Evolutionary conservation across 2,888 invertebrate genomes (phyloP), one percentile per base, ranked within the genome.

Genomic region (Morpho deidamia): DNA sequence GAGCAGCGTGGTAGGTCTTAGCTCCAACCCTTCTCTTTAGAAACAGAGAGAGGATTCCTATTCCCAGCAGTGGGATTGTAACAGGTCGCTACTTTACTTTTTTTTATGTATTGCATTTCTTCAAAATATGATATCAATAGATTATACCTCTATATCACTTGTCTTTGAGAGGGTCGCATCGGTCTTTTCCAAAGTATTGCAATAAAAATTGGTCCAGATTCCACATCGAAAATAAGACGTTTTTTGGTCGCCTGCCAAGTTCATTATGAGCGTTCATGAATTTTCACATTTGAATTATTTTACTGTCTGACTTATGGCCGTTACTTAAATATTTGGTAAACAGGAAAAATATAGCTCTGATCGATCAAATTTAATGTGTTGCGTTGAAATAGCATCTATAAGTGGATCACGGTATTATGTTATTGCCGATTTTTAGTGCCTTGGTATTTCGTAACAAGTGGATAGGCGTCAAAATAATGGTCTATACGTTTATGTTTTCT

Each of bases 271-370:
- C 83, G 89, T 88, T 89, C 88, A 87, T 89, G 89, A 89, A 89
- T 86, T 88, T 89, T 89, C 86, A 87, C 89, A 89, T 89, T 89
- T 88, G 88, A 89, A 89, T 89, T 89, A 89, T 89, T 89, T 89
- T 89, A 89, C 87, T 86, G 86, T 82, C 88, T 86, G 89, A 89
- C 83, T 88, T 89, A 89, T 88, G 80, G 84, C 83, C 78, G 87
- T 88, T 89, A 88, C 89, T 88, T 88, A 87, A 88, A 88, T 88
- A 88, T 88, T 88, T 87, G 86, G 89, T 89, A 88, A 88, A 88
- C 87, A 87, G 84, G 83, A 88, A 88, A 88, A 89, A 89, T 88
- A 88, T 87, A 80, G 83, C 74, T 76, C 80, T 80, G 85, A 87
- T 88, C 86, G 85, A 88, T 89, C 88, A 87, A 83, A 83, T 87